Evolutionary conservation across 2,888 invertebrate genomes (phyloP), one percentile per base, ranked within the genome.

Genomic region (Geotrupes spiniger): DNA sequence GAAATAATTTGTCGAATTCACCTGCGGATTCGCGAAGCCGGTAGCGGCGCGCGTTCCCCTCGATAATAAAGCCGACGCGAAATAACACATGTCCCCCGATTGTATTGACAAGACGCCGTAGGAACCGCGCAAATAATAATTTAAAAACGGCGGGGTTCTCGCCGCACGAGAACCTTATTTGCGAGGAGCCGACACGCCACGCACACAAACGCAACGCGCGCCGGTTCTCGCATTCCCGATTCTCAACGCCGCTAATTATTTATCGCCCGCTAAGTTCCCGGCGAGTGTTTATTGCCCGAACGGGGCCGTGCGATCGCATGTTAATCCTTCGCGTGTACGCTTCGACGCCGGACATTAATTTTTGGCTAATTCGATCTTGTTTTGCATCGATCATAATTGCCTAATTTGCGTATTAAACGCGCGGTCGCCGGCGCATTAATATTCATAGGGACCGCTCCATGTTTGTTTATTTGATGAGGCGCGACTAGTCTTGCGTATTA

Each of bases 221-320:
- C 60, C 58, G 61, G 39, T 58, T 21, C 50, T 48, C 54, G 57
- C 58, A 56, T 59, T 58, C 57, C 55, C 50, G 54, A 60, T 61
- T 63, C 60, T 61, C 60, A 61, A 61, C 59, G 55, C 61, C 46
- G 44, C 48, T 54, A 58, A 54, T 59, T 60, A 60, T 62, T 62
- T 60, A 60, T 60, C 57, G 49, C 53, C 48, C 52, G 51, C 51
- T 42, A 50, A 48, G 50, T 57, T 54, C 53, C 57, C 52, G 48
- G 50, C 55, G 50, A 54, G 47, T 45, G 46, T 42, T 43, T 49
- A 48, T 49, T 51, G 42, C 48, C 52, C 40, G 10, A 42, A 36
- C n/a, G n/a, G n/a, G n/a, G 46, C 16, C 38, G 17, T 9, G 39
- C 43, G 53, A 54, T 57, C 55, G 52, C 52, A 57, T 53, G 52